Conservation (phyloP, 2,888 invertebrate genomes). For the Troides helena region DNA sequence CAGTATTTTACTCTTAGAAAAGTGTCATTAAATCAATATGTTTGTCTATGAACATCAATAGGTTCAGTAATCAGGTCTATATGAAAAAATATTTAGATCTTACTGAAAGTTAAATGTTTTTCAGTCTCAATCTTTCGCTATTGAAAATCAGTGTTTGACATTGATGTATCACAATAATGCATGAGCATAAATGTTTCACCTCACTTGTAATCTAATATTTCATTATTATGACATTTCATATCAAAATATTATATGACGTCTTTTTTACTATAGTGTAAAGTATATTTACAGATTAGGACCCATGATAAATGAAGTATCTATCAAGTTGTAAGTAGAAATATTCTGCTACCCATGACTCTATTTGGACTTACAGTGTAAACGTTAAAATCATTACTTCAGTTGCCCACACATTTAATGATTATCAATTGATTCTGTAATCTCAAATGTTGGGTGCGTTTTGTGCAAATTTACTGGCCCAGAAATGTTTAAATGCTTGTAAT, state of each 20-base stretch:
- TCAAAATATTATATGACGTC: too few species aligned
- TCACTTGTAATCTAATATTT: too few species aligned
- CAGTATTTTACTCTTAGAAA: too few species aligned
- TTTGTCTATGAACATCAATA: too few species aligned
- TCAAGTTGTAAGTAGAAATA: too few species aligned
- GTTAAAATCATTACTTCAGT: background rate
- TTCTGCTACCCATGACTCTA: too few species aligned
- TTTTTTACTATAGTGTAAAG: too few species aligned
- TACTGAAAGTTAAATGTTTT: too few species aligned
- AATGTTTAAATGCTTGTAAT: constrained; percentile 7
- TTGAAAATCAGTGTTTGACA: background rate
- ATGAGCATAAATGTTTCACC: background rate
- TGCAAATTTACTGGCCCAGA: constrained; percentile 19
- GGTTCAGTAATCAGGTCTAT: too few species aligned
- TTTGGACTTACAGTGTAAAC: background rate
- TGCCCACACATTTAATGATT: constrained; percentile 16
- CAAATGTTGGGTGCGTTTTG: constrained; percentile 16
- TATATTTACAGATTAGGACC: background rate
- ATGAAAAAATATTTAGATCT: too few species aligned
- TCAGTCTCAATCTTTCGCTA: background rate
- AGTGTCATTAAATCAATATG: too few species aligned
- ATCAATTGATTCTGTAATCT: constrained; percentile 16
- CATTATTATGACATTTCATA: too few species aligned
- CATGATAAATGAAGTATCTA: background rate
- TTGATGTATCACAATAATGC: background rate